These are phyloP conservation scores for Lydus trimaculatus DNA, from an alignment of 2,888 invertebrate genomes.

Conservation along the genomic window DNA sequence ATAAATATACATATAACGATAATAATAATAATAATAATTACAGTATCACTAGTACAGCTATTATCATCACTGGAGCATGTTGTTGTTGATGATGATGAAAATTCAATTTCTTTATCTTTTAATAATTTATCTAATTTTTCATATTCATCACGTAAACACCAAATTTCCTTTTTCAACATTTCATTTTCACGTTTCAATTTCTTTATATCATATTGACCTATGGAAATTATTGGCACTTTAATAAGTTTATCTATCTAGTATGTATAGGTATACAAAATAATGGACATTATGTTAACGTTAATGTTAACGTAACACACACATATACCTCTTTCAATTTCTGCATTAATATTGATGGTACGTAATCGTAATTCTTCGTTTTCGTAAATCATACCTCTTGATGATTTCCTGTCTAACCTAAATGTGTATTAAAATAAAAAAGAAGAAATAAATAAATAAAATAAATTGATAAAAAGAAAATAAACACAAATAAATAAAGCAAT, in stretches of 20 bases:
- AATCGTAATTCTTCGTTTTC: conserved; percentile 91
- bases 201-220: conserved; percentile 89
- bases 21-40: conserved; percentile 32
- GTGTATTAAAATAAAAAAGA: conserved; percentile 18
- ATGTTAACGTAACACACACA: neutral
- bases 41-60: conserved; percentile 62
- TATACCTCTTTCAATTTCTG: conserved; percentile 88
- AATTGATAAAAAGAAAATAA: neutral
- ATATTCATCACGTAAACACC: conserved; percentile 87
- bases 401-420: conserved; percentile 83
- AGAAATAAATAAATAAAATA: conserved; percentile 10
- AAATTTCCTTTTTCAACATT: conserved; percentile 85
- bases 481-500: neutral
- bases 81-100: conserved; percentile 64
- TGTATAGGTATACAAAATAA: no score
- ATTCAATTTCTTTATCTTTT: conserved; percentile 63
- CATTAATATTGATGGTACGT: conserved; percentile 90
- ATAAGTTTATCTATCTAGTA: no score
- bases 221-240: no score
- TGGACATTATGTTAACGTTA: neutral
- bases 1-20: neutral
- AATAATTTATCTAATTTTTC: conserved; percentile 84
- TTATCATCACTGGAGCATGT: conserved; percentile 61
- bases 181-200: conserved; percentile 89
- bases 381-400: conserved; percentile 91